A percentile compares a stretch with the other conserved stretches of the same genome.
These are phyloP conservation scores for Reticulitermes speratus DNA, from an alignment of 1,140 invertebrate genomes.

Conservation along the genomic window DNA sequence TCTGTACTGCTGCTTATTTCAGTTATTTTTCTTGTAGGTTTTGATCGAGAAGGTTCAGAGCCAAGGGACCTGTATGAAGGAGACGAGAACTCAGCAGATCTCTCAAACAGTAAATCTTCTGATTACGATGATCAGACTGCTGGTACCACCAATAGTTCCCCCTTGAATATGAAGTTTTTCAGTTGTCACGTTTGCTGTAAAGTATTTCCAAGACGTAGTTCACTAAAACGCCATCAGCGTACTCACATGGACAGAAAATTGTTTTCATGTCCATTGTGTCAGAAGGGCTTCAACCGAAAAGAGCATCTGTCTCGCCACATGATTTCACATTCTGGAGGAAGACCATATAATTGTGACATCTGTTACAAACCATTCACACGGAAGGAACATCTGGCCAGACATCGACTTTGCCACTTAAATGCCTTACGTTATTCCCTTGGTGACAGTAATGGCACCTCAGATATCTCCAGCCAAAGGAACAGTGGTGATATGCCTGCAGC, in stretches of 20 bases:
- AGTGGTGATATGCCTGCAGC: not conserved
- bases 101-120: conserved; percentile 21
- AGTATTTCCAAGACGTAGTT: conserved; percentile 41
- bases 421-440: not conserved
- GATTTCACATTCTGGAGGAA: conserved; percentile 41
- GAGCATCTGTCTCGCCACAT: conserved; percentile 43
- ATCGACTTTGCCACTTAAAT: conserved; percentile 39
- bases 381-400: conserved; percentile 50
- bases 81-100: not conserved
- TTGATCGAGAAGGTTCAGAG: conserved; percentile 5
- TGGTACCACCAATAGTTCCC: not conserved
- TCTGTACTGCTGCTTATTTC: not conserved
- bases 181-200: conserved; percentile 42
- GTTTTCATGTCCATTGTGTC: conserved; percentile 48
- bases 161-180: conserved; percentile 25
- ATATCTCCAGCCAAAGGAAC: not conserved
- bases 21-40: not conserved
- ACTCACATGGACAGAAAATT: conserved; percentile 48
- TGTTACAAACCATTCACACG: conserved; percentile 52
- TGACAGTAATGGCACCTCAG: not conserved
- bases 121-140: conserved; percentile 28
- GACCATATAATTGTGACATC: conserved; percentile 43
- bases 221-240: conserved; percentile 41
- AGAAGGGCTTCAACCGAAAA: conserved; percentile 46
- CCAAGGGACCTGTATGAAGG: not conserved